Conservation (phyloP, 2,113 vertebrate genomes). For the Stegostoma tigrinum region DNA sequence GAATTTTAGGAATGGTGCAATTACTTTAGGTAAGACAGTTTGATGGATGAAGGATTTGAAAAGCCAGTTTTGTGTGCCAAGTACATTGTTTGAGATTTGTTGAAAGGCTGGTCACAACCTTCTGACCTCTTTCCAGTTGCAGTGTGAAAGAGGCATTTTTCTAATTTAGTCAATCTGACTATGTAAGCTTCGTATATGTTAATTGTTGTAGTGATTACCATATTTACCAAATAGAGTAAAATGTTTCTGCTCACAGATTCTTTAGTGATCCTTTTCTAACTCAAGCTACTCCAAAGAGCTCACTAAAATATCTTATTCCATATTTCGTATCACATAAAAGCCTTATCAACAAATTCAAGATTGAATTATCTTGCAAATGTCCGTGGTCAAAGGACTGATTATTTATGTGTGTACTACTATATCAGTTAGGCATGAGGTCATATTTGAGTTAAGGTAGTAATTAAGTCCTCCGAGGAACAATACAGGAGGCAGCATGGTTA, state of each 20-base stretch:
- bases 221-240: neutral
- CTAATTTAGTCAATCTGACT: neutral
- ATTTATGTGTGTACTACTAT: neutral
- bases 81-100: neutral
- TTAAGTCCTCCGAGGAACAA: neutral
- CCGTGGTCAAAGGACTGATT: neutral
- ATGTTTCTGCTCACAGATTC: neutral
- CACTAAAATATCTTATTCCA: neutral
- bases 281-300: neutral
- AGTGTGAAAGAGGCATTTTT: neutral
- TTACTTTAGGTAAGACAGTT: neutral
- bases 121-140: neutral
- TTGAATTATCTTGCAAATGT: neutral
- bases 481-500: neutral
- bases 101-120: neutral
- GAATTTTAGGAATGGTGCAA: constrained; percentile 33
- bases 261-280: neutral
- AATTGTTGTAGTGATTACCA: neutral
- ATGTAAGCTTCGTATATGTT: neutral
- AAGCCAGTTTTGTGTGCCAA: neutral
- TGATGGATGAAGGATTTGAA: constrained; percentile 19
- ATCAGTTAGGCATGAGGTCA: neutral
- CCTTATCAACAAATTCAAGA: neutral
- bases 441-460: neutral
- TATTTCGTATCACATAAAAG: neutral